A percentile compares a stretch with the other conserved stretches of the same genome.
These are phyloP conservation scores for Vulpes ferrilata DNA, from an alignment of 2,113 vertebrate species.

Conservation along the genomic window DNA sequence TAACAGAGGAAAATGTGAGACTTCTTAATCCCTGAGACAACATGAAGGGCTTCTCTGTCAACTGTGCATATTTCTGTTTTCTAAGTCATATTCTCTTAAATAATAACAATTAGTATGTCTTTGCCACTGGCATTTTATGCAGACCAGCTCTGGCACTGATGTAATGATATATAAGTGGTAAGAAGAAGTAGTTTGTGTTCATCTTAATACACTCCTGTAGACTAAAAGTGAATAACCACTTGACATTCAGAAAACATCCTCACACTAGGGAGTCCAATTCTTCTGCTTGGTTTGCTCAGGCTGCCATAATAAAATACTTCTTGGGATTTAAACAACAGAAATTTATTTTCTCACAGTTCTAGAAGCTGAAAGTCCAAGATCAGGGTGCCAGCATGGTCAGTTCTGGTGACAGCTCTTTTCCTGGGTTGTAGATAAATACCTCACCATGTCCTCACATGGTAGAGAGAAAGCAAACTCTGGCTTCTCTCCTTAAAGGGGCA, in stretches of 20 bases:
- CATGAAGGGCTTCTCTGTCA: background rate
- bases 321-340: background rate
- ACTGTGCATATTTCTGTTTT: background rate
- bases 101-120: background rate
- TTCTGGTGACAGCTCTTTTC: background rate
- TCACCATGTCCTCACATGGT: background rate
- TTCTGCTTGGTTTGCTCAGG: background rate
- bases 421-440: background rate
- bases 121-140: background rate
- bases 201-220: background rate
- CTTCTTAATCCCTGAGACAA: background rate
- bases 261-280: background rate
- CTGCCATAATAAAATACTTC: background rate
- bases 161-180: background rate
- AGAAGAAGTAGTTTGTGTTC: background rate
- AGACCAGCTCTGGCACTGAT: background rate
- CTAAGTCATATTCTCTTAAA: background rate
- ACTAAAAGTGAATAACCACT: slow-evolving; percentile 57
- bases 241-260: slow-evolving; percentile 56
- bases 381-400: background rate
- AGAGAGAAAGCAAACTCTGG: background rate
- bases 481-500: background rate
- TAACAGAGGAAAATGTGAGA: background rate
- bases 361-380: background rate
- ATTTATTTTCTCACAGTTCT: background rate